Conservation (phyloP, 2,888 invertebrate genomes). For the Fragum sueziense region DNA sequence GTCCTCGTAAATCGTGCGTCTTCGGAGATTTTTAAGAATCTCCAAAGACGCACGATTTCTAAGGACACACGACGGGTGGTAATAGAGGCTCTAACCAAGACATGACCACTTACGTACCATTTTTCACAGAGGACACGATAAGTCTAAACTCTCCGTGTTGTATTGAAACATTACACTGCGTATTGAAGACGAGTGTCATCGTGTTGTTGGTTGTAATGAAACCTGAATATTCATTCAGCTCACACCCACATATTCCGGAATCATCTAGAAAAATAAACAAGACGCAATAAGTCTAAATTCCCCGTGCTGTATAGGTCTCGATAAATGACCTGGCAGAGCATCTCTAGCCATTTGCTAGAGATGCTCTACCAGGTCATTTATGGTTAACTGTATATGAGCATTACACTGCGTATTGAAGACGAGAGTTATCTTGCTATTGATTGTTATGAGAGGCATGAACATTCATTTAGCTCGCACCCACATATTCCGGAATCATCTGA, state of each 20-base stretch:
- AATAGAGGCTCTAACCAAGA: too few species aligned
- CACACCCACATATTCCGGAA: conserved; percentile 44
- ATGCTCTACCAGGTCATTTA: too few species aligned
- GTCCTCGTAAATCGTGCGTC: too few species aligned
- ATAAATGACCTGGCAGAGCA: too few species aligned
- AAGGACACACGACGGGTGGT: too few species aligned
- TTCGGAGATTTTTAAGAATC: too few species aligned
- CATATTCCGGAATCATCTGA: conserved; percentile 42
- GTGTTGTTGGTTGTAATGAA: conserved; percentile 39
- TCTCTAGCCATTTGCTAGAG: too few species aligned
- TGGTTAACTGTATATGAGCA: too few species aligned
- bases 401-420: conserved; percentile 35
- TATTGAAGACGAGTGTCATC: conserved; percentile 38
- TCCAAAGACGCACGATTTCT: too few species aligned
- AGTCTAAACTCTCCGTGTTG: conserved; percentile 44
- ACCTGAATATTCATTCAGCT: conserved; percentile 19
- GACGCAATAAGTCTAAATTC: conserved; percentile 36
- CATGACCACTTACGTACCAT: conserved; percentile 21
- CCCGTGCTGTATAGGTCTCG: conserved; percentile 39
- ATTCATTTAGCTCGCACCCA: conserved; percentile 33
- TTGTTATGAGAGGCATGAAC: conserved; percentile 28
- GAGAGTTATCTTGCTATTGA: conserved; percentile 35
- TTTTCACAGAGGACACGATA: conserved; percentile 29
- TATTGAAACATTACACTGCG: conserved; percentile 21
- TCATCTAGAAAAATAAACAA: conserved; percentile 25